Base-by-base conservation (phyloP, 2,797 vertebrate species). In the Xiphophorus birchmanni region DNA sequence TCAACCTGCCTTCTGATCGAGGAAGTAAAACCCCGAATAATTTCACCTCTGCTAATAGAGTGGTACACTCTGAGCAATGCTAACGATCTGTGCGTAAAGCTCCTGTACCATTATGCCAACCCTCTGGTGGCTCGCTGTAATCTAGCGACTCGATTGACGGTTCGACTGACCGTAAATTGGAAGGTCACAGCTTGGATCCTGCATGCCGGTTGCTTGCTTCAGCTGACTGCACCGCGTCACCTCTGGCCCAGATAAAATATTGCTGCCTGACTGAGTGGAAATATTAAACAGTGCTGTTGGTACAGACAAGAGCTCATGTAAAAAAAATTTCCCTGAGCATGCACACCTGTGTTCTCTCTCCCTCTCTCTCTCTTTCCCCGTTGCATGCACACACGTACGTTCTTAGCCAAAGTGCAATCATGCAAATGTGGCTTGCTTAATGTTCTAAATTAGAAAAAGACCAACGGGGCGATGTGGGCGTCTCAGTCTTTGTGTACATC, bases 391-490 rank as follows among this genome's bases (percentile, higher is more conserved):
- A 35, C 44, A 74, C 29, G 52, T 44, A 42, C 65, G 12, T 40
- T 23, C n/a, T 71, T 54, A 60, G 77, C 75, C 63, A 79, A 82
- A 67, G 65, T 73, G 63, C 79, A 87, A 54, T 85, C 81, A 80
- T 86, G 82, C 56, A 85, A 86, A 90, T 45, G 18, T 81, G 74
- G 56, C 60, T 77, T 75, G 73, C 71, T 69, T 86, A 17, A 78
- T 87, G 75, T 84, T 87, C 37, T 73, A 78, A 82, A 78, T 80
- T 73, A 76, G 72, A 83, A 69, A 73, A 78, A 9, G 47, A 75
- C n/a, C 56, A 79, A n/a, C 73, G 75, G 47, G 75, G 69, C 67
- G 47, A 32, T 18, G 77, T 82, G 76, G 80, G 79, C 29, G 32
- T 80, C 76, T 12, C 13, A 75, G 65, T 79, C 35, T 37, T 40